Percentiles rank a stretch among this genome's conserved stretches.
phyloP scores from a whole-genome alignment of 2,113 vertebrate genomes.

The Chaetodon auriga region DNA sequence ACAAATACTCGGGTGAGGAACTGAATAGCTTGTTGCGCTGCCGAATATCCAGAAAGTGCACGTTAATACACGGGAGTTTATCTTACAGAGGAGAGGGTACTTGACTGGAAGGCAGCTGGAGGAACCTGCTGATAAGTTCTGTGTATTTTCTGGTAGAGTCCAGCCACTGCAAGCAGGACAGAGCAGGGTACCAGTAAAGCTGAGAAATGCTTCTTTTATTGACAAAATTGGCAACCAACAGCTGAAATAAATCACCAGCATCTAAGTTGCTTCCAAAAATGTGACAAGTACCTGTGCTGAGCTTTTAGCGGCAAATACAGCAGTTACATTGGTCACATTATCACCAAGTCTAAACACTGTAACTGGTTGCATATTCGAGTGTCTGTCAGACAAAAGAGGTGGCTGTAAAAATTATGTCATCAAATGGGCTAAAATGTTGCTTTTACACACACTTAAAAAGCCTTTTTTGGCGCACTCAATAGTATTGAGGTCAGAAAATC shows the following conservation, averaged over 20 bases:
- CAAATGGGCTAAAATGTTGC: background rate
- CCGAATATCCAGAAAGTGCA: constrained; percentile 56
- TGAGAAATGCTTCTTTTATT: constrained; percentile 12
- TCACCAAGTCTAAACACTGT: background rate
- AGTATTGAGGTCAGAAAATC: background rate
- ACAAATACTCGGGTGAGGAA: constrained; percentile 17
- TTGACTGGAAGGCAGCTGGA: constrained; percentile 33
- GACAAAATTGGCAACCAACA: constrained; percentile 3
- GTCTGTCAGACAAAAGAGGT: constrained; percentile 1
- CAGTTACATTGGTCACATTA: constrained; percentile 24
- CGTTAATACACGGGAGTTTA: constrained; percentile 38
- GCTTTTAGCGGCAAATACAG: constrained; percentile 41
- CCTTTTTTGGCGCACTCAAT: background rate
- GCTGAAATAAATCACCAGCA: background rate
- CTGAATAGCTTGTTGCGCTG: constrained; percentile 28
- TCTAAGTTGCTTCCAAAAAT: constrained; percentile 9
- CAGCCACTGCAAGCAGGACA: constrained; percentile 16
- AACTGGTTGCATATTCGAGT: constrained; percentile 16
- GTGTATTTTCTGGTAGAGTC: constrained; percentile 31
- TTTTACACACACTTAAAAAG: constrained; percentile 1
- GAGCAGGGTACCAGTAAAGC: constrained; percentile 2
- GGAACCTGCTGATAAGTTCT: constrained; percentile 59
- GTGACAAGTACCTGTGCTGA: constrained; percentile 4
- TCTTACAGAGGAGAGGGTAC: constrained; percentile 25
- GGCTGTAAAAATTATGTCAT: constrained; percentile 1